These are phyloP conservation scores for Cyphomyrus plagiostoma DNA, from an alignment of 2,113 vertebrate species.

Conservation along the genomic window DNA sequence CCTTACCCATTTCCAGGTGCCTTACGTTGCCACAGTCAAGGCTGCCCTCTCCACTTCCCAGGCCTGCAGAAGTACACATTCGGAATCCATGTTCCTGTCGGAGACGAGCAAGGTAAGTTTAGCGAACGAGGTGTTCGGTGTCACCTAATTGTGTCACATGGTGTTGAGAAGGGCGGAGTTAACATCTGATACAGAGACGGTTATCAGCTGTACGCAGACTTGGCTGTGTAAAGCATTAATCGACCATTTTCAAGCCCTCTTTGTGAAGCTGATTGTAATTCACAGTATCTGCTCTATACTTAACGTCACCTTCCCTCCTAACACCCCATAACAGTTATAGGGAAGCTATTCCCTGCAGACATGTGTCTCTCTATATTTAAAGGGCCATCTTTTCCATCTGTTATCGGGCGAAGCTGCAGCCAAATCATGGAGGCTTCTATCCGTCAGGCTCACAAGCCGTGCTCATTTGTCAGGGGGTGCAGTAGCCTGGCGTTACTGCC, in stretches of 20 bases:
- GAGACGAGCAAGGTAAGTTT: background rate
- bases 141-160: background rate
- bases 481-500: slow-evolving; percentile 49
- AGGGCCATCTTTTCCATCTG: background rate
- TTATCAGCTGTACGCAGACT: background rate
- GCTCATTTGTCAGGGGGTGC: slow-evolving; percentile 37
- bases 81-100: background rate
- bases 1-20: background rate
- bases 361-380: slow-evolving; percentile 10
- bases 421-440: background rate
- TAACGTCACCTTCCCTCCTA: background rate
- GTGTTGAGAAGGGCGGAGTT: background rate
- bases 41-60: background rate
- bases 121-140: background rate
- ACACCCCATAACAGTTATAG: background rate
- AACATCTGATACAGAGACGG: background rate
- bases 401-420: background rate
- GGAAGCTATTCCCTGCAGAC: background rate
- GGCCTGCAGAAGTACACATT: background rate
- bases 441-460: background rate
- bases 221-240: background rate
- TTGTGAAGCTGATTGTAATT: background rate
- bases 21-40: background rate
- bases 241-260: background rate
- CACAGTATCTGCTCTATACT: background rate